Evolutionary conservation across 2,113 vertebrate genomes (phyloP), one percentile per base, ranked within the genome.

Genomic region (Trogon melanurus): DNA sequence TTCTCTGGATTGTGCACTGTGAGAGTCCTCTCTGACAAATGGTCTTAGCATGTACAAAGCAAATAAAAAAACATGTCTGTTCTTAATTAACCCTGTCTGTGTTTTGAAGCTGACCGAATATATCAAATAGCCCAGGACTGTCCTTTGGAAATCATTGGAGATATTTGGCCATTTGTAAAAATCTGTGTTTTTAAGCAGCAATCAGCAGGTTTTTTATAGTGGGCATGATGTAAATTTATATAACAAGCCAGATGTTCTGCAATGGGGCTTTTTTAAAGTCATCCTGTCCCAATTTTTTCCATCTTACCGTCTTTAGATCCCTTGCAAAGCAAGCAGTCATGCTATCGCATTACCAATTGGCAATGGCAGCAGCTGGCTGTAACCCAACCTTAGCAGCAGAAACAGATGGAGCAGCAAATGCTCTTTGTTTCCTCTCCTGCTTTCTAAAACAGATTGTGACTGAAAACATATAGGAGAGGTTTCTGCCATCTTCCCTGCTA

Each of bases 401-500:
- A 95, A 94, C 95, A 97, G 95, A 96, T 94, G 93, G 89, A 93
- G 41, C 56, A 88, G 93, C 94, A 96, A 96, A 94, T 91, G 95
- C 44, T 93, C 64, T 81, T 91, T 95, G 82, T 85, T 93, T 89
- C 79, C 71, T 58, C 32, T 88, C 74, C 47, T 75, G 48, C 62
- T 82, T 88, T 80, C 58, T 76, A 36, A 95, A 96, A 57, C 79
- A 91, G 67, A 89, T 54, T 92, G 75, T 85, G 80, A 81, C 71
- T 79, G 9, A 79, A 95, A 94, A 92, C 78, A 85, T 70, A 48
- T 54, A 75, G 78, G 6, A 64, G 26, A 75, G 36, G 23, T 38
- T 92, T 95, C 73, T 93, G 70, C 64, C 30, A 26, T 88, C 75
- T 93, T 76, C 47, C 44, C 34, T 58, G 36, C 75, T 88, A 10